A percentile compares a stretch with the other conserved stretches of the same genome.
These are phyloP conservation scores for Lepilemur septentrionalis DNA, from an alignment of 2,797 vertebrate species.

Conservation along the genomic window DNA sequence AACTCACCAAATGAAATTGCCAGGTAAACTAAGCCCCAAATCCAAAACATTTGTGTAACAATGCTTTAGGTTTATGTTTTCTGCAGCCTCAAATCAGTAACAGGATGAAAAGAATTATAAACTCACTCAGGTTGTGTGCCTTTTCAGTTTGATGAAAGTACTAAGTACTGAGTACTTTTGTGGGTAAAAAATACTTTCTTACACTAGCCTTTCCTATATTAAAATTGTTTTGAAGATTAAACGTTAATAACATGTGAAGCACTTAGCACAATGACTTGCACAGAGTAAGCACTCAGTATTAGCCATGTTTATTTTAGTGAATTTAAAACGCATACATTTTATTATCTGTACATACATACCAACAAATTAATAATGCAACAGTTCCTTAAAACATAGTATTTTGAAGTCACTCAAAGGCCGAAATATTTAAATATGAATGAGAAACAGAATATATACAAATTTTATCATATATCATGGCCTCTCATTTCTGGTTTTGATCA, in stretches of 20 bases:
- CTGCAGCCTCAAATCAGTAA: neutral
- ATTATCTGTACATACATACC: neutral
- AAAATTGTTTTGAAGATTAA: neutral
- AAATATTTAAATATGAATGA: slow-evolving; percentile 25
- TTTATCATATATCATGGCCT: neutral
- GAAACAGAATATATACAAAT: neutral
- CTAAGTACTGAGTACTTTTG: neutral
- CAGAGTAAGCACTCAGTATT: neutral
- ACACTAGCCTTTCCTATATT: neutral
- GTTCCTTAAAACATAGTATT: slow-evolving; percentile 23
- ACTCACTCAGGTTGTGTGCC: neutral
- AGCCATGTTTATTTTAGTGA: neutral
- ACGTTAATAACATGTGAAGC: neutral
- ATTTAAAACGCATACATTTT: neutral
- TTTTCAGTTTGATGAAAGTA: neutral
- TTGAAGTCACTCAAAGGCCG: slow-evolving; percentile 28
- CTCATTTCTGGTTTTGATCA: neutral
- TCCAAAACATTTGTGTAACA: neutral
- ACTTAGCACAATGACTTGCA: neutral
- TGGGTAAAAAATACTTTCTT: neutral
- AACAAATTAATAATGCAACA: slow-evolving; percentile 15
- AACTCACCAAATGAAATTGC: neutral
- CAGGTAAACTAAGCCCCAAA: slow-evolving; percentile 9
- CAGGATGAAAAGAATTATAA: neutral
- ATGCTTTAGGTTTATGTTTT: neutral